Evolutionary conservation across 2,113 vertebrate species (phyloP), one percentile per base, ranked within the genome.

Genomic region (Poeciliopsis prolifica): DNA sequence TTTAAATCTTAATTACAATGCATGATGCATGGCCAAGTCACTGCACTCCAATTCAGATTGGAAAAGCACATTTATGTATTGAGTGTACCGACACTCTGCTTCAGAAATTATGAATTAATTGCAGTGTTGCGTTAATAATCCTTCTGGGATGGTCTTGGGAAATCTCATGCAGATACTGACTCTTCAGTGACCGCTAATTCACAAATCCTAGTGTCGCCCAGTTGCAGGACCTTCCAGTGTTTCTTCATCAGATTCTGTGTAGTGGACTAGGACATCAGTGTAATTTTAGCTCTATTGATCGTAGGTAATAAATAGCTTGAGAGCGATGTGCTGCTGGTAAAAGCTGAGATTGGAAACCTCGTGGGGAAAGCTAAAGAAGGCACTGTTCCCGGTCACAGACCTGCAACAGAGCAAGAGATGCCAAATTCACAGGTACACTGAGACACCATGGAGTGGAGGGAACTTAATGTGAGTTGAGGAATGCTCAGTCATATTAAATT

Each of bases 201-300:
- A 19, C 14, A 31, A n/a, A 76, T 54, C 69, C 22, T 7, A 35
- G 10, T 67, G 44, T 37, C 0, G 33, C 77, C 74, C 65, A 10
- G 68, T 14, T 48, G 65, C 22, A 33, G 69, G 66, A 71, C 60
- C 48, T 37, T 75, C 24, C 64, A 4, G 0, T 65, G 35, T 60
- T 9, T 22, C 37, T 17, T 74, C 64, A 11, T 2, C n/a, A 60
- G 64, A 37, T 40, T 63, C 68, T 42, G 31, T 61, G 58, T 13
- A 35, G 37, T 69, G 75, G 79, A 84, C 65, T 15, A 3, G 72
- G 85, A 87, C 74, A 30, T 69, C 72, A 0, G 70, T 33, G 82
- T 89, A 91, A 91, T 92, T 93, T 92, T 85, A 91, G 87, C 78
- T 40, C 7, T 72, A 93, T 93, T 72, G 92, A 94, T 93, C 65